phyloP scores from a whole-genome alignment of 2,888 invertebrate genomes.

The Pristionchus maxplancki region DNA sequence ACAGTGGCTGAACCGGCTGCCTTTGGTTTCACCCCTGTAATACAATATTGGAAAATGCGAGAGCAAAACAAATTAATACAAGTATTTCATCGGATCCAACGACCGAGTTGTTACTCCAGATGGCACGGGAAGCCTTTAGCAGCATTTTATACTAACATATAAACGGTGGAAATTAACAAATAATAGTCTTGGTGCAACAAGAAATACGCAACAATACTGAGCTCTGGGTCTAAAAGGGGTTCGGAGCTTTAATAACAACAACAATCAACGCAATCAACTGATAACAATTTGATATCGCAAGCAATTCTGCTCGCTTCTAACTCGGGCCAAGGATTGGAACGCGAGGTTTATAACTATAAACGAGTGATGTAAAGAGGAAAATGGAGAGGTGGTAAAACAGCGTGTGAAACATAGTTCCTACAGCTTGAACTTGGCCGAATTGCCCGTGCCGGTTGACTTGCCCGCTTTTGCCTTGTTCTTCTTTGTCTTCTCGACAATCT shows the following conservation, averaged over 20 bases:
- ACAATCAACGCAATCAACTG: conserved; percentile 16
- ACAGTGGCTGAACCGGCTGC: neutral
- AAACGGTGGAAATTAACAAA: neutral
- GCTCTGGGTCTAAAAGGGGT: neutral
- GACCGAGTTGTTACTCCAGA: neutral
- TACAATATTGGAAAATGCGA: neutral
- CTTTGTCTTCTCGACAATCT: conserved; percentile 36
- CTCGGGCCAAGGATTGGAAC: neutral
- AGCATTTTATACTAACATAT: conserved; percentile 15
- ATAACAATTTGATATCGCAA: conserved; percentile 6
- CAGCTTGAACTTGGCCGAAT: conserved; percentile 51
- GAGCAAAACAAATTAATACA: neutral
- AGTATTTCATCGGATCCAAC: neutral
- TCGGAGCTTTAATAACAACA: conserved; percentile 1
- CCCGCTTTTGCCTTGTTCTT: conserved; percentile 11
- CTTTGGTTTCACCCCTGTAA: conserved; percentile 39
- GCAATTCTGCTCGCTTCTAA: neutral
- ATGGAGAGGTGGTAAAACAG: neutral
- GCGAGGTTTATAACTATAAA: neutral
- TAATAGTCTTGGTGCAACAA: neutral
- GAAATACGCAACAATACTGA: neutral
- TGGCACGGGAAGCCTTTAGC: neutral
- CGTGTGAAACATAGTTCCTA: conserved; percentile 17
- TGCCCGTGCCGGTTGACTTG: neutral
- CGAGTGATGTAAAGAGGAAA: neutral